A percentile compares a stretch with the other conserved stretches of the same genome.
Conservation (phyloP, 1,140 invertebrate genomes). For the Ceratosolen fusciceps region DNA sequence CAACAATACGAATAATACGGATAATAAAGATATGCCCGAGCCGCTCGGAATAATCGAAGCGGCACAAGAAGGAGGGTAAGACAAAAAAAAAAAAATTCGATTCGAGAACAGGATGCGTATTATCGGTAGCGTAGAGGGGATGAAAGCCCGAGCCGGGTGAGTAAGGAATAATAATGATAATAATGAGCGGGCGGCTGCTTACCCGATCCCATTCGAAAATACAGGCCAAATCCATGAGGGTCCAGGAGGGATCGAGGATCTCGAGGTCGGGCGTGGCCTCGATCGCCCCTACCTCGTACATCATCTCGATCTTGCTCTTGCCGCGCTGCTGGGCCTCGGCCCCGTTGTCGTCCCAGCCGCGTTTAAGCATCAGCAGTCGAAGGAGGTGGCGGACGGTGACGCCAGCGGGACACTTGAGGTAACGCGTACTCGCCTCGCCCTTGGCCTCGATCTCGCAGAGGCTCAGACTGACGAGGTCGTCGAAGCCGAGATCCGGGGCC, state of each 20-base stretch:
- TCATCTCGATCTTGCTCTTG: constrained; percentile 60
- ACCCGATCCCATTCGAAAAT: constrained; percentile 67
- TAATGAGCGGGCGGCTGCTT: constrained; percentile 32
- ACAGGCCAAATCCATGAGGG: constrained; percentile 63
- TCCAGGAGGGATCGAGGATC: constrained; percentile 62
- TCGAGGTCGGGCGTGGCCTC: constrained; percentile 38
- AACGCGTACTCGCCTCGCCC: constrained; percentile 50
- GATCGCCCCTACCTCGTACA: constrained; percentile 50
- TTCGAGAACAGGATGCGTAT: no score
- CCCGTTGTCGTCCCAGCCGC: constrained; percentile 62
- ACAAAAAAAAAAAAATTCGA: no score
- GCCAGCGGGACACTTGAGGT: constrained; percentile 65
- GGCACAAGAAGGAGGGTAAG: no score
- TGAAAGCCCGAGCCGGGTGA: no score
- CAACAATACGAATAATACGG: no score
- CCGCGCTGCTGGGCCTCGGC: constrained; percentile 58
- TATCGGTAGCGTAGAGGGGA: no score
- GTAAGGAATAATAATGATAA: no score
- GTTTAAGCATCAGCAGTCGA: constrained; percentile 63
- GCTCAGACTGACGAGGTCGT: constrained; percentile 65
- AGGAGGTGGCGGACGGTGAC: constrained; percentile 65
- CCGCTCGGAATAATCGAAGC: no score
- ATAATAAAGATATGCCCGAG: no score
- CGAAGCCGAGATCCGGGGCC: constrained; percentile 60
- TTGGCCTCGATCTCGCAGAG: constrained; percentile 54